Conservation (phyloP, 2,113 vertebrate species). For the Origma solitaria region DNA sequence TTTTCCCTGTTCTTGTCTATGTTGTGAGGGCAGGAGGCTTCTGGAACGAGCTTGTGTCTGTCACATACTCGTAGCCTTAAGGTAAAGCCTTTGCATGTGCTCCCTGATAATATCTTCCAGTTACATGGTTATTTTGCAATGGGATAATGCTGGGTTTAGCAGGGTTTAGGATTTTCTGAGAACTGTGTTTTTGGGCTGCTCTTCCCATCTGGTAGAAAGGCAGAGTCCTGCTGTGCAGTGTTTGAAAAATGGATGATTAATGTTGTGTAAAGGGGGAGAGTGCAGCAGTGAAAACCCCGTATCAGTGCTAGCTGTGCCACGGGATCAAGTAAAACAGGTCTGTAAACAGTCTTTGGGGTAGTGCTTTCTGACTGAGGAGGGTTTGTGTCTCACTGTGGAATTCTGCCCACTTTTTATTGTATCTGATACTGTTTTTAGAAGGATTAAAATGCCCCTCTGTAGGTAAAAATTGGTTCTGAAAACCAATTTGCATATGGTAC, state of each 20-base stretch:
- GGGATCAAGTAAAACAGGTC: background rate
- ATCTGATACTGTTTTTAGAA: background rate
- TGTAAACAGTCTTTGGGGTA: background rate
- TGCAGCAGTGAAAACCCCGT: background rate
- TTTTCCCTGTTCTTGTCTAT: background rate
- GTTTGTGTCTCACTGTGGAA: background rate
- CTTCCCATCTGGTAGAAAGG: background rate
- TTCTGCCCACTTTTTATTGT: background rate
- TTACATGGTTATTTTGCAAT: background rate
- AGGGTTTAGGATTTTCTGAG: background rate
- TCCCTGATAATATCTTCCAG: background rate
- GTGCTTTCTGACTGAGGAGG: background rate
- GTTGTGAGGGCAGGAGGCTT: background rate
- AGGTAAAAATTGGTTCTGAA: background rate
- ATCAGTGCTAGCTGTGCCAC: background rate
- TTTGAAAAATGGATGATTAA: background rate
- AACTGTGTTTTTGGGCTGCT: background rate
- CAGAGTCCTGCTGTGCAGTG: background rate
- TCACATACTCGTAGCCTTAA: background rate
- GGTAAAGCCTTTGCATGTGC: background rate
- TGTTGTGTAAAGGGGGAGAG: background rate
- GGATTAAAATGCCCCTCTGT: background rate
- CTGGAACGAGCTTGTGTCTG: background rate
- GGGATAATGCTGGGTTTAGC: background rate
- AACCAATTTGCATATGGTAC: accelerated